Evolutionary conservation across 2,113 vertebrate genomes (phyloP).

Genomic region (Girardinichthys multiradiatus): DNA sequence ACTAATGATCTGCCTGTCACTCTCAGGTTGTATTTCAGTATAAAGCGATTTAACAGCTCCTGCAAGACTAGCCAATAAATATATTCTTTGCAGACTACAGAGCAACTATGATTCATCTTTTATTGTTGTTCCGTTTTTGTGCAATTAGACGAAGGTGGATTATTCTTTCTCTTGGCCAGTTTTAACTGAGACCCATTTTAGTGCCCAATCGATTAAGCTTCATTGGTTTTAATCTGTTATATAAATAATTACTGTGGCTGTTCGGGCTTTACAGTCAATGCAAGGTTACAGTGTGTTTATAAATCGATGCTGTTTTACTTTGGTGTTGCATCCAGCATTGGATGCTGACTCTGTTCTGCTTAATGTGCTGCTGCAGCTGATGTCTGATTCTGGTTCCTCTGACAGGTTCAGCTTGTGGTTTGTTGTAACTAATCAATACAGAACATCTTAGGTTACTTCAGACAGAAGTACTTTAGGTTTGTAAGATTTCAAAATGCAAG

Average conservation of each 20-base stretch:
- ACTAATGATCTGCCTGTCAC: conserved; percentile 29
- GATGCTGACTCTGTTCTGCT: conserved; percentile 23
- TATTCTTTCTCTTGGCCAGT: background rate
- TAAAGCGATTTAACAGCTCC: background rate
- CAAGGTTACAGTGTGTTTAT: background rate
- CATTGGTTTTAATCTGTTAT: conserved; percentile 3
- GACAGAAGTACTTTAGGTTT: background rate
- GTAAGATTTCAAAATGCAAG: background rate
- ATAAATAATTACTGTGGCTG: background rate
- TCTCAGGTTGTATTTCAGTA: background rate
- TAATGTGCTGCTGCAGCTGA: conserved; percentile 7
- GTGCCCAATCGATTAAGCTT: background rate
- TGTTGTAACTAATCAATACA: background rate
- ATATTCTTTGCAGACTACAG: background rate
- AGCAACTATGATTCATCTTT: background rate
- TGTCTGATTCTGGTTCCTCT: background rate
- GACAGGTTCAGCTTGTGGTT: background rate
- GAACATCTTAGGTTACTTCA: background rate
- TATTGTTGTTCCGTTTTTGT: background rate
- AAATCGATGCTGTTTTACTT: background rate
- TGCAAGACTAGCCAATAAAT: conserved; percentile 9
- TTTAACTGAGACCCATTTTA: background rate
- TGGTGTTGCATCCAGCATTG: background rate
- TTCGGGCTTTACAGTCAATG: background rate
- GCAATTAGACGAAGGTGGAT: background rate